Evolutionary conservation across 2,113 vertebrate species (phyloP).

Genomic region (Dicrurus megarhynchus): DNA sequence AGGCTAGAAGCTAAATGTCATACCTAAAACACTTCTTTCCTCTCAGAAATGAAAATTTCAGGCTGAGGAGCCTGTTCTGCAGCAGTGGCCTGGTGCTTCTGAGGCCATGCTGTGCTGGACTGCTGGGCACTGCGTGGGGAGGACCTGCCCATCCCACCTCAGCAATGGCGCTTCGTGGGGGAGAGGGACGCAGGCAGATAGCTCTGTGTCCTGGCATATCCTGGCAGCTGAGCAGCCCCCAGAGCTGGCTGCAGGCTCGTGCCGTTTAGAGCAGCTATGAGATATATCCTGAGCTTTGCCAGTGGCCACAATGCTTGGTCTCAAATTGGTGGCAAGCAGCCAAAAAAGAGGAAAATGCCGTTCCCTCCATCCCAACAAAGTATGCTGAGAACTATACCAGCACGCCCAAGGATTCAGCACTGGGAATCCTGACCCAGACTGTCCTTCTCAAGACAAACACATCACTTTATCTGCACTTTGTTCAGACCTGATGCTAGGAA

Average conservation of each 20-base stretch:
- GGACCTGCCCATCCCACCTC: not conserved
- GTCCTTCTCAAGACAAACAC: not conserved
- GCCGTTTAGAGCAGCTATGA: not conserved
- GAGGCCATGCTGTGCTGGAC: fast-evolving
- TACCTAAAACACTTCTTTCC: not conserved
- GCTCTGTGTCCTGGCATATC: not conserved
- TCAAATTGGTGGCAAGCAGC: not conserved
- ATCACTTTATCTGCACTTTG: not conserved
- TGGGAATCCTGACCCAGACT: not conserved
- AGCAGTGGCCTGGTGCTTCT: fast-evolving
- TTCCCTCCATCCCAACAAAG: not conserved
- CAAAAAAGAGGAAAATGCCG: not conserved
- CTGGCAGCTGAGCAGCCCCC: not conserved
- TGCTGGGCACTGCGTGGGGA: fast-evolving
- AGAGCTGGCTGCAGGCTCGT: not conserved
- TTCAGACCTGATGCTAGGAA: not conserved
- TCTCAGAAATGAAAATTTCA: not conserved
- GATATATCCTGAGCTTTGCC: not conserved
- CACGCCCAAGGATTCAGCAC: not conserved
- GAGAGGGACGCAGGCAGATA: not conserved
- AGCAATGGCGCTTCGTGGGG: fast-evolving
- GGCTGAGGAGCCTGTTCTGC: not conserved
- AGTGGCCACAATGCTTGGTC: not conserved
- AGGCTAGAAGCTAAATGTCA: constrained; percentile 21
- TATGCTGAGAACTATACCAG: not conserved